Conservation (phyloP, 2,113 vertebrate species). For the Phyllopteryx taeniolatus region DNA sequence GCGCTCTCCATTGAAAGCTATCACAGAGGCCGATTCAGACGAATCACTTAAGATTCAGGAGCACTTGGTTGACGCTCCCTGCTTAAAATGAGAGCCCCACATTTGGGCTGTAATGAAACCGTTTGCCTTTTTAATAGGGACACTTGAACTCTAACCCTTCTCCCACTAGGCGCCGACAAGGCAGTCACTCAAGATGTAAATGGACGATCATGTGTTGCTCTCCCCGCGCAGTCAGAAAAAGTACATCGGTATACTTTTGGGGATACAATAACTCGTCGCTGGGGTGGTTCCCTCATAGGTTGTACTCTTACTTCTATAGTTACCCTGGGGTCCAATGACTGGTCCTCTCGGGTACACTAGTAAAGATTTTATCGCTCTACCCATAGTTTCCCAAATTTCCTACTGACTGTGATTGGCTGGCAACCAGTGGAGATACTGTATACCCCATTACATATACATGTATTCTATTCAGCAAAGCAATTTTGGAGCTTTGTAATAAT, state of each 20-base stretch:
- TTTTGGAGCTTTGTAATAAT: background rate
- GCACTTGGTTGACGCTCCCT: slow-evolving; percentile 51
- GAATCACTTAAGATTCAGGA: slow-evolving; percentile 72
- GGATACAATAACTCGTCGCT: background rate
- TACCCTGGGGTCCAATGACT: background rate
- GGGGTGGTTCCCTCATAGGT: background rate
- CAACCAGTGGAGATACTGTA: too few species aligned
- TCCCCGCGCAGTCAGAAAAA: background rate
- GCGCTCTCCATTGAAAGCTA: slow-evolving; percentile 54
- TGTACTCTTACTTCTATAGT: background rate
- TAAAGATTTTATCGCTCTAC: background rate
- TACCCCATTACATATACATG: too few species aligned
- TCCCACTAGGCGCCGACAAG: slow-evolving; percentile 30
- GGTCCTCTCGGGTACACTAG: background rate
- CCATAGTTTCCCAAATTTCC: too few species aligned
- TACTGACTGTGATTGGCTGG: too few species aligned
- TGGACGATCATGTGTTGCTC: slow-evolving; percentile 51
- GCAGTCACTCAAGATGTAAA: slow-evolving; percentile 40
- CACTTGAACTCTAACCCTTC: slow-evolving; percentile 67
- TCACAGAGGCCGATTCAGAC: slow-evolving; percentile 66
- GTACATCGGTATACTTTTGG: background rate
- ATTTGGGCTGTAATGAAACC: slow-evolving; percentile 63
- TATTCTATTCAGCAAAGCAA: background rate
- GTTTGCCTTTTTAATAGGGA: slow-evolving; percentile 71
- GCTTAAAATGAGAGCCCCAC: slow-evolving; percentile 58